Evolutionary conservation across 1,140 invertebrate species (phyloP), one percentile per base, ranked within the genome.

Genomic region (Sinella curviseta): DNA sequence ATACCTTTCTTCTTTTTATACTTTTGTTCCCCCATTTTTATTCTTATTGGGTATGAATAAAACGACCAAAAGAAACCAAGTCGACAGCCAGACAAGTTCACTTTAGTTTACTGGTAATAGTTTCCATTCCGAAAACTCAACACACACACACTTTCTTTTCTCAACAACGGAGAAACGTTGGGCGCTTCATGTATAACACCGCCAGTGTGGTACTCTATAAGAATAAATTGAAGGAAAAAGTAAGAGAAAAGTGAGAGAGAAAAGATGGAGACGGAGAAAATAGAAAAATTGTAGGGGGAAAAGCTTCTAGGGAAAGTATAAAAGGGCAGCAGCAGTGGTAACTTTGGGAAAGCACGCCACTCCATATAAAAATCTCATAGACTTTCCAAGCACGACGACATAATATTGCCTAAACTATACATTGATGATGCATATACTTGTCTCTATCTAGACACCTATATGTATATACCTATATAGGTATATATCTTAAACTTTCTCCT

Each of bases 201-300:
- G n/a, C n/a, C n/a, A n/a, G n/a, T n/a, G n/a, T n/a, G 31, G 1
- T 31, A 70, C 28, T 17, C 65, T 70, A 70, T 33, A 3, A 70
- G 65, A 70, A 70, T 70, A 70, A 70, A 70, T 70, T 70, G 65
- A 70, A 70, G 65, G 31, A 33, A 70, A 70, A 70, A n/a, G 57
- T 26, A n/a, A n/a, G 24, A 60, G 57, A 60, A 16, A 60, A n/a
- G 39, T n/a, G n/a, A n/a, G n/a, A n/a, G 39, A 48, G 4, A 60
- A 8, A 14, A 60, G 57, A 70, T 31, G 31, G 26, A 70, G 14
- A 70, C 2, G 24, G 28, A 70, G 24, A 33, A 33, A 70, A n/a
- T n/a, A n/a, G n/a, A 24, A 31, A 70, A 70, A 30, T 65, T n/a
- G 16, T 12, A 70, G 31, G 65, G 31, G 65, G 24, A 70, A 70